These are phyloP conservation scores for Hyperoplus immaculatus DNA, from an alignment of 2,797 vertebrate genomes.

Conservation along the genomic window DNA sequence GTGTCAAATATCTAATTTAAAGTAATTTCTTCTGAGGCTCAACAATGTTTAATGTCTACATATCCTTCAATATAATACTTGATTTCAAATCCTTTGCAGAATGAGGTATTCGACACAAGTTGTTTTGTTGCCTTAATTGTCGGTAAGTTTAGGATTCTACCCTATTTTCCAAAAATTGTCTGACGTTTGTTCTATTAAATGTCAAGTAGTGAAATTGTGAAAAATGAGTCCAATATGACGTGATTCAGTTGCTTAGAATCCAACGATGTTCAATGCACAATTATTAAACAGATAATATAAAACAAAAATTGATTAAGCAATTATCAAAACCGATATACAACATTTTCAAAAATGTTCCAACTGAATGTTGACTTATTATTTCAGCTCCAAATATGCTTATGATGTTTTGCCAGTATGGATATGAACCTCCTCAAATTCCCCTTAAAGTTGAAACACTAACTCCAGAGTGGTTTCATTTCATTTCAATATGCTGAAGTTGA, in stretches of 20 bases:
- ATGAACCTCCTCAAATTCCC: neutral
- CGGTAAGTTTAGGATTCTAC: neutral
- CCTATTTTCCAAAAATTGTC: neutral
- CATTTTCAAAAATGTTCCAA: neutral
- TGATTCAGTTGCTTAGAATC: neutral
- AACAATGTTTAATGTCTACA: neutral
- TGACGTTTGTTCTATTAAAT: neutral
- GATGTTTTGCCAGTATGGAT: neutral
- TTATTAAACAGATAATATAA: neutral
- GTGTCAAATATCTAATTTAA: conserved; percentile 2
- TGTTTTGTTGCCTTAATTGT: neutral
- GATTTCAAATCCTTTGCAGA: neutral
- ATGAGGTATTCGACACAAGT: neutral
- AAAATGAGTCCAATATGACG: neutral
- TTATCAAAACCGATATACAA: too few relatives aligned
- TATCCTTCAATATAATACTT: conserved; percentile 2
- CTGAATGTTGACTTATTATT: neutral
- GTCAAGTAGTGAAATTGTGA: neutral
- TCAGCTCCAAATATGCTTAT: neutral
- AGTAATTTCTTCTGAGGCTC: neutral
- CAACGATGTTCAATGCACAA: neutral
- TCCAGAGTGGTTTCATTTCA: neutral
- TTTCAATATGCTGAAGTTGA: neutral
- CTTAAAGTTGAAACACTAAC: neutral
- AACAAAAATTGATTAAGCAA: neutral